Evolutionary conservation across 2,113 vertebrate species (phyloP), one percentile per base, ranked within the genome.

Genomic region (Tachysurus fulvidraco): DNA sequence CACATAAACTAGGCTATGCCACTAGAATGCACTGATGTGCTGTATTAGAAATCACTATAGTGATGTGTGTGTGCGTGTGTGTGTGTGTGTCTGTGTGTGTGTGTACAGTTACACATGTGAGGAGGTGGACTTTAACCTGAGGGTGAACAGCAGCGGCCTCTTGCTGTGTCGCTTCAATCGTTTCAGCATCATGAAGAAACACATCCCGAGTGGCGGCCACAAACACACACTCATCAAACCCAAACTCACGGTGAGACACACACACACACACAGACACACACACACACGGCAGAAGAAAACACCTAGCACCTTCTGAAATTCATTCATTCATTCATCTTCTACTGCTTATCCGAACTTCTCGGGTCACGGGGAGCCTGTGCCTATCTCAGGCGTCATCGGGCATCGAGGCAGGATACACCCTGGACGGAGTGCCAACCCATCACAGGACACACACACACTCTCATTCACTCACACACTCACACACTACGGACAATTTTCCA

Each of bases 181-280:
- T 92, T 98, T 99, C 95, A 98, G 96, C 88, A 93, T 99, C 92
- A 99, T 99, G 98, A 99, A 99, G 94, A 99, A 99, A 91, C 95
- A 97, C 82, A 96, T 99, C 90, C 96, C 97, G 89, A 95, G 96
- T 54, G 98, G 97, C 69, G 97, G 98, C 83, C 97, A 96, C 86
- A 96, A 96, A 91, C 96, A 98, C 91, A 96, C 98, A 44, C 91
- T 94, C 17, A 95, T 99, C 89, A 99, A 97, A 91, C 97, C 98
- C 71, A 99, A 98, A 93, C 94, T 98, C 52, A 90, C 95, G 96
- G 98, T 99, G 91, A 91, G 83, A 62, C 73, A 52, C 41, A 62
- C 54, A 36, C 62, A 80, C 77, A 76, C 57, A 83, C 44, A 81
- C 67, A 83, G 59, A 81, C 25, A 11, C 59, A 76, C 57, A 82